A percentile compares a stretch with the other conserved stretches of the same genome.
These are phyloP conservation scores for Myotis pilosus DNA, from an alignment of 2,797 vertebrate species.

Conservation along the genomic window DNA sequence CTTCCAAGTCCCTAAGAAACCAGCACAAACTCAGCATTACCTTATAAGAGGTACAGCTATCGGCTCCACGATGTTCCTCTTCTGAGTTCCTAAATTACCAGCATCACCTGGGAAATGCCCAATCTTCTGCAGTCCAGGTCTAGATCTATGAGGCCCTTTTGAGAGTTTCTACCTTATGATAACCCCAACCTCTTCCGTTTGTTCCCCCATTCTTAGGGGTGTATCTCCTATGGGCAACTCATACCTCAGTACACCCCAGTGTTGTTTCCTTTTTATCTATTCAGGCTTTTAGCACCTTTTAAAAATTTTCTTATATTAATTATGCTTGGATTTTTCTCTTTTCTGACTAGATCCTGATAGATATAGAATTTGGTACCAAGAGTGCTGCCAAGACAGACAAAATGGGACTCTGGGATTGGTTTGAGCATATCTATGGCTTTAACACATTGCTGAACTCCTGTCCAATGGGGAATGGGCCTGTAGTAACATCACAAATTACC, in stretches of 20 bases:
- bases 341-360: not conserved
- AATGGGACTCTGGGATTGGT: not conserved
- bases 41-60: not conserved
- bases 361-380: not conserved
- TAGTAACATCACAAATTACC: constrained; percentile 31
- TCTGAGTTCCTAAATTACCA: not conserved
- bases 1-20: not conserved
- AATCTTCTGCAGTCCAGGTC: not conserved
- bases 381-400: not conserved
- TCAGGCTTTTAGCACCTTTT: not conserved
- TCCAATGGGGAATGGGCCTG: not conserved
- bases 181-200: not conserved
- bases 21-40: not conserved
- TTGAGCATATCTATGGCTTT: not conserved
- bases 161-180: not conserved
- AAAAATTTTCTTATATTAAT: not conserved
- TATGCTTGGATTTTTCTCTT: constrained; percentile 2
- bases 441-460: not conserved
- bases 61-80: not conserved
- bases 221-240: not conserved
- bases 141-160: not conserved
- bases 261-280: not conserved
- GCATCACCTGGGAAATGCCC: not conserved
- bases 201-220: not conserved
- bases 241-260: not conserved